phyloP scores from a whole-genome alignment of 1,140 invertebrate genomes.

The Diuraphis noxia region DNA sequence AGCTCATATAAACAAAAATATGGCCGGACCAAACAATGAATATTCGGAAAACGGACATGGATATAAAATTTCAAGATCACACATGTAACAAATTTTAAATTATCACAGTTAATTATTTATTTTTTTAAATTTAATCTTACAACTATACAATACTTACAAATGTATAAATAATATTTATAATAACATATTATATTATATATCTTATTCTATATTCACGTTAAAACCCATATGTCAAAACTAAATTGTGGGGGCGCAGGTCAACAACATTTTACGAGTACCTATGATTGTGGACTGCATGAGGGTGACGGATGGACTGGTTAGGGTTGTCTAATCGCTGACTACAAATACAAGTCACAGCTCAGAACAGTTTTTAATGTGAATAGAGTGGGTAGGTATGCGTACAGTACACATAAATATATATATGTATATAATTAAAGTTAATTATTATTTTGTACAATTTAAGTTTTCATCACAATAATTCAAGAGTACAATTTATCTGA shows the following conservation, averaged over 20 bases:
- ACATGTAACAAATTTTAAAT: neutral
- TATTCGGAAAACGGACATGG: neutral
- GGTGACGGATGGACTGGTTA: neutral
- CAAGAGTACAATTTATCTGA: neutral
- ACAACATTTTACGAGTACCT: neutral
- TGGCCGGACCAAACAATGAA: neutral
- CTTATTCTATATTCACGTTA: neutral
- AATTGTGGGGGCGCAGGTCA: neutral
- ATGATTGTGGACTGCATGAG: neutral
- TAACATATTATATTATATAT: neutral
- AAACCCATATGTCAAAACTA: neutral
- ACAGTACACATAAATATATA: no score
- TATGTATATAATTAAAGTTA: no score
- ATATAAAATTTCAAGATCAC: neutral
- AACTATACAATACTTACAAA: neutral
- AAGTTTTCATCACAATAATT: neutral
- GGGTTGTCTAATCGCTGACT: neutral
- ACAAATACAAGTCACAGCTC: neutral
- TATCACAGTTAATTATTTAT: neutral
- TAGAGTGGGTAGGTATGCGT: no score
- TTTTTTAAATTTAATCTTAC: neutral
- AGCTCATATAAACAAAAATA: neutral
- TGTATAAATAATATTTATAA: no score
- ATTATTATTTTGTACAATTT: neutral
- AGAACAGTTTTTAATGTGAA: neutral